A percentile compares a stretch with the other conserved stretches of the same genome.
Evolutionary conservation across 2,797 vertebrate species (phyloP).

Genomic region (Melanogrammus aeglefinus): DNA sequence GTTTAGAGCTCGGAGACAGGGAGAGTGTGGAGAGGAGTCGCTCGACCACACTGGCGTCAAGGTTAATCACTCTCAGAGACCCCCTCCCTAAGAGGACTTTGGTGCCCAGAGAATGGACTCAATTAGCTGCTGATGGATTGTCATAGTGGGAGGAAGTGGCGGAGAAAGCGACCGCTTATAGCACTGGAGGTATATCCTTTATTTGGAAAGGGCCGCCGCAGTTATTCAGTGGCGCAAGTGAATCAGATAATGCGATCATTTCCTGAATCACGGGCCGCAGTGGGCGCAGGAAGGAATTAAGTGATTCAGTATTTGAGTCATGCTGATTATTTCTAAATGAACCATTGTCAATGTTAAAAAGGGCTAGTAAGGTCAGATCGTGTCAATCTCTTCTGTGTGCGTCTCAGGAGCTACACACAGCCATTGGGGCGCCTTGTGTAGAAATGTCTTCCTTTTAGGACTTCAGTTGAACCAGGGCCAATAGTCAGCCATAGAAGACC

Average conservation of each 20-base stretch:
- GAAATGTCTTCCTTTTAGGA: neutral
- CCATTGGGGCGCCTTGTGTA: neutral
- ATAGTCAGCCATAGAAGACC: too few species aligned
- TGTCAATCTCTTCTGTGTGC: neutral
- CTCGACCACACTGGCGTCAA: neutral
- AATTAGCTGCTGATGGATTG: conserved; percentile 49
- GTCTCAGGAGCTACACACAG: neutral
- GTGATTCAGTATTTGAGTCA: conserved; percentile 53
- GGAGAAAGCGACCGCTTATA: conserved; percentile 35
- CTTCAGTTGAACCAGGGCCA: neutral
- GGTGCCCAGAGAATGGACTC: conserved; percentile 23
- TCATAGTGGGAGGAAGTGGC: conserved; percentile 37
- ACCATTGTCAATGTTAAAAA: neutral
- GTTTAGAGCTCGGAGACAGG: neutral
- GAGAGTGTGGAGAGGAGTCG: neutral
- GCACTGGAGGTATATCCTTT: conserved; percentile 35
- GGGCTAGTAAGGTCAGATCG: neutral
- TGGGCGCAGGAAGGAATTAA: conserved; percentile 43
- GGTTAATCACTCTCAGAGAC: conserved; percentile 26
- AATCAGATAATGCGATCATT: conserved; percentile 57
- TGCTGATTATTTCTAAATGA: conserved; percentile 33
- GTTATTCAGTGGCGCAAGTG: conserved; percentile 51
- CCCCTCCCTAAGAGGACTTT: conserved; percentile 28
- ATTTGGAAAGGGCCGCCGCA: conserved; percentile 53
- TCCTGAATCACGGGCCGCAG: conserved; percentile 43